These are phyloP conservation scores for Nesospiza acunhae DNA, from an alignment of 2,113 vertebrate genomes.

Conservation along the genomic window DNA sequence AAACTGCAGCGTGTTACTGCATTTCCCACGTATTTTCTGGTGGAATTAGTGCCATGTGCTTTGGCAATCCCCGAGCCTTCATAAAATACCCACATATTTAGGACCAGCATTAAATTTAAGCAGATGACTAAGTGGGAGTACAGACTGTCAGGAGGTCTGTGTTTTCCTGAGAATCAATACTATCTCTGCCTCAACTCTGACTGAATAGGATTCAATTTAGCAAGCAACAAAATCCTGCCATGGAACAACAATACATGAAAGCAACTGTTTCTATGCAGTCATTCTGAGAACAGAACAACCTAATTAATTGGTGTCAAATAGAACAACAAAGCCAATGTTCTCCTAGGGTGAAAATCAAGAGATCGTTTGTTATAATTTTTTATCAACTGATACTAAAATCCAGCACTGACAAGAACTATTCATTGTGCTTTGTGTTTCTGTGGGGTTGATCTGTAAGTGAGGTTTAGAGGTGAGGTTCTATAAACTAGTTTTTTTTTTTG, in stretches of 20 bases:
- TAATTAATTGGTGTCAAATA: background rate
- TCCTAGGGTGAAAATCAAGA: background rate
- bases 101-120: background rate
- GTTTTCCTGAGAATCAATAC: background rate
- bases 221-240: background rate
- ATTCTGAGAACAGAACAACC: background rate
- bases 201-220: background rate
- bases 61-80: background rate
- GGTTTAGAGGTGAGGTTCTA: background rate
- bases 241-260: background rate
- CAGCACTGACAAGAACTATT: background rate
- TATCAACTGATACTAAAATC: background rate
- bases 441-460: background rate
- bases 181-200: background rate
- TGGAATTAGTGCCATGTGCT: background rate
- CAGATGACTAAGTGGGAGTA: background rate
- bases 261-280: background rate
- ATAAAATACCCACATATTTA: background rate
- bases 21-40: background rate
- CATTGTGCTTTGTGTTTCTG: background rate
- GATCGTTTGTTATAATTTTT: background rate
- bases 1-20: accelerated
- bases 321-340: background rate
- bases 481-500: background rate
- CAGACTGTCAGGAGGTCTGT: background rate